These are phyloP conservation scores for Daphoenositta chrysoptera DNA, from an alignment of 2,113 vertebrate species.

Conservation along the genomic window DNA sequence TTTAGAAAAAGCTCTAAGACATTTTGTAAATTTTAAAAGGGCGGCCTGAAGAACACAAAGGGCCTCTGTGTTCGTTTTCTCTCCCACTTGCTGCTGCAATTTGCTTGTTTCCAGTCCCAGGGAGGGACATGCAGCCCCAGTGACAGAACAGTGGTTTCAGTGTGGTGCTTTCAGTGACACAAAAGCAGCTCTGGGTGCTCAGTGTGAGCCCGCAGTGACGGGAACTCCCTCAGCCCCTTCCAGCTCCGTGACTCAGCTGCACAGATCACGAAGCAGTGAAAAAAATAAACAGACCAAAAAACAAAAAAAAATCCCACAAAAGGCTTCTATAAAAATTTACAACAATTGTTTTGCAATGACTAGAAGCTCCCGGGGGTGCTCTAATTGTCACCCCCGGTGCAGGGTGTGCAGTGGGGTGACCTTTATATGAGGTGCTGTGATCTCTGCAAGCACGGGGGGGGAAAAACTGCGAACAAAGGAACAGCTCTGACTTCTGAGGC, in stretches of 20 bases:
- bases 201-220: background rate
- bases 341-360: slow-evolving; percentile 63
- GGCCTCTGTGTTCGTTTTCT: background rate
- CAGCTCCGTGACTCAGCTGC: slow-evolving; percentile 59
- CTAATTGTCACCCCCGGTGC: slow-evolving; percentile 50
- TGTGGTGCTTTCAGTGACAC: slow-evolving; percentile 46
- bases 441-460: slow-evolving; percentile 12
- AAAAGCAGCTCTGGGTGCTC: slow-evolving; percentile 30
- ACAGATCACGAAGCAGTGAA: background rate
- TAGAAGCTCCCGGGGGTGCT: slow-evolving; percentile 44
- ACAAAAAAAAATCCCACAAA: slow-evolving; percentile 26
- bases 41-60: background rate
- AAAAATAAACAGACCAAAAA: background rate
- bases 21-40: slow-evolving; percentile 25
- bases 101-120: background rate
- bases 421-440: slow-evolving; percentile 20
- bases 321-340: slow-evolving; percentile 45
- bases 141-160: slow-evolving; percentile 33
- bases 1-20: background rate
- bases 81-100: background rate
- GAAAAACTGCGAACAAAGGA: slow-evolving; percentile 33
- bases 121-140: background rate
- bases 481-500: slow-evolving; percentile 9
- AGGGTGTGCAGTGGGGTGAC: slow-evolving; percentile 19
- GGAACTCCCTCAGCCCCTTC: background rate